A percentile compares a stretch with the other conserved stretches of the same genome.
phyloP scores from a whole-genome alignment of 2,113 vertebrate species.

The Sturnus vulgaris region DNA sequence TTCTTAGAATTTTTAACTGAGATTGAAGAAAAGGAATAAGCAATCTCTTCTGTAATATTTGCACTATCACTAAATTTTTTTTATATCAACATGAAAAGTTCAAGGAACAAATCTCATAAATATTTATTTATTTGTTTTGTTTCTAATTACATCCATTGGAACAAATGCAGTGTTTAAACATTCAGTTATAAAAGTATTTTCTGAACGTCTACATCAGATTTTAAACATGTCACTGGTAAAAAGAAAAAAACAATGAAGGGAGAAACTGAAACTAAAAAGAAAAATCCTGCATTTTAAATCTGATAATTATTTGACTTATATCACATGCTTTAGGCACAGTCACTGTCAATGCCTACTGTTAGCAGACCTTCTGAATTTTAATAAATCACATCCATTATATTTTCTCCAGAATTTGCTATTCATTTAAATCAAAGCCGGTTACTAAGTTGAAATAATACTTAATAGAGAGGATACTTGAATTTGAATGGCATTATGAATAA shows the following conservation, averaged over 20 bases:
- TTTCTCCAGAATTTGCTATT: neutral
- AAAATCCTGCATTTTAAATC: neutral
- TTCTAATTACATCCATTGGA: neutral
- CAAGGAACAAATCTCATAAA: neutral
- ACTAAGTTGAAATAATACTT: neutral
- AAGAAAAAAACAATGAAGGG: neutral
- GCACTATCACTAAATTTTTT: neutral
- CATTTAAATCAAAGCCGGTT: neutral
- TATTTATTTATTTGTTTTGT: neutral
- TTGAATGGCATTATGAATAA: neutral
- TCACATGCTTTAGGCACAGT: neutral
- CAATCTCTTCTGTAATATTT: neutral
- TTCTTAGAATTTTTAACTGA: neutral
- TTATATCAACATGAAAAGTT: neutral
- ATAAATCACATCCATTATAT: neutral
- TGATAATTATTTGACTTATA: neutral
- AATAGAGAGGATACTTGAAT: neutral
- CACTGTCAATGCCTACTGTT: neutral
- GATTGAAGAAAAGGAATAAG: neutral
- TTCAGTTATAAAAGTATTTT: neutral
- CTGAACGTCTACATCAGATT: neutral
- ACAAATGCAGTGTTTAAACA: neutral
- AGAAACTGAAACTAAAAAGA: neutral
- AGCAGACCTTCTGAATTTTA: neutral
- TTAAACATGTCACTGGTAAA: neutral